phyloP scores from a whole-genome alignment of 2,888 invertebrate genomes.

The Caenorhabditis sp. region DNA sequence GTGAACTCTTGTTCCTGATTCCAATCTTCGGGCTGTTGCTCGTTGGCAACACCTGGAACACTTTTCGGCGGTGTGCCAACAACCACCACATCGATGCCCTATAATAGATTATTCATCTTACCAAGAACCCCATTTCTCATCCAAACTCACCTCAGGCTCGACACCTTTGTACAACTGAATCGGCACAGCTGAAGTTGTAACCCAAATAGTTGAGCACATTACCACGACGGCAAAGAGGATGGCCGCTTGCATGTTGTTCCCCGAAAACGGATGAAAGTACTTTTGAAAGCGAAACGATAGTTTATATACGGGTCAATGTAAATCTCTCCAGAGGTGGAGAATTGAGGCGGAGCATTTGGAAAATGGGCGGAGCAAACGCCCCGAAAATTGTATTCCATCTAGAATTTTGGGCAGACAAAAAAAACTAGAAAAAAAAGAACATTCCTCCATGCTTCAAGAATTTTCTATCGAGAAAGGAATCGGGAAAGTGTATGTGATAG shows the following conservation, averaged over 20 bases:
- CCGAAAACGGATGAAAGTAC: too few species aligned
- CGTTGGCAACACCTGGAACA: background rate
- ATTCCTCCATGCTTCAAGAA: too few species aligned
- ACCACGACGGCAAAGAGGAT: background rate
- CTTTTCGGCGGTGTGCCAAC: constrained; percentile 4
- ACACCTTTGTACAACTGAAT: background rate
- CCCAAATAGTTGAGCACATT: background rate
- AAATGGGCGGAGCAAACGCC: background rate
- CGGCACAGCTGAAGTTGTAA: background rate
- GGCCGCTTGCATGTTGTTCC: background rate
- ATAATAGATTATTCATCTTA: too few species aligned
- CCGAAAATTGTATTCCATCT: background rate
- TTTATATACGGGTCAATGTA: too few species aligned
- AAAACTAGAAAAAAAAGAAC: too few species aligned
- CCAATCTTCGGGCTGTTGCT: constrained; percentile 26
- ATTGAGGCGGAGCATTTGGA: background rate
- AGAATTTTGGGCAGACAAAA: too few species aligned
- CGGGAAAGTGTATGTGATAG: too few species aligned
- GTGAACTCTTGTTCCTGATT: constrained; percentile 20
- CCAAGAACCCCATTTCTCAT: too few species aligned
- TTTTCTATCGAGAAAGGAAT: too few species aligned
- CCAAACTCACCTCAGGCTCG: background rate
- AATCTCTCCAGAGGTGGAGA: background rate
- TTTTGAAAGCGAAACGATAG: too few species aligned
- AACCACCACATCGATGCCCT: constrained; percentile 23